phyloP scores from a whole-genome alignment of 2,113 vertebrate genomes.

The Alces alces region DNA sequence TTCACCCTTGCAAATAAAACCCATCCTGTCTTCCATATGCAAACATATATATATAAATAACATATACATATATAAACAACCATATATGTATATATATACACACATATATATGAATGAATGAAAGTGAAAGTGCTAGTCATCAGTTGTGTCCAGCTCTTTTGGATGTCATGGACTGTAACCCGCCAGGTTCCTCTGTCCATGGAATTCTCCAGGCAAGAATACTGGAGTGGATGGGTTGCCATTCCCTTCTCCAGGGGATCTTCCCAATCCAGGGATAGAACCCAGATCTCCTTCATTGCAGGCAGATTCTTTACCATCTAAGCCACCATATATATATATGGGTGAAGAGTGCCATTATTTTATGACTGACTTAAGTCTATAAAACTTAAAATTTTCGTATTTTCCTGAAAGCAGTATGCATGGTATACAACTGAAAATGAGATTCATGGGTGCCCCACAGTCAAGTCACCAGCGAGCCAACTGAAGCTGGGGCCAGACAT shows the following conservation, averaged over 20 bases:
- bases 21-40: not conserved
- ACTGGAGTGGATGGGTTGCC: not conserved
- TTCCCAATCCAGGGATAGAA: not conserved
- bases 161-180: not conserved
- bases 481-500: accelerated
- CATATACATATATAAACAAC: no score
- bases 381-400: not conserved
- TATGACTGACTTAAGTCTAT: not conserved
- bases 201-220: not conserved
- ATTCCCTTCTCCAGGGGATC: not conserved
- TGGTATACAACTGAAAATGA: not conserved
- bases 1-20: not conserved
- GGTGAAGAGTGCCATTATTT: not conserved
- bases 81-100: not conserved
- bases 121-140: not conserved
- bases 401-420: not conserved
- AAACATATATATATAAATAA: not conserved
- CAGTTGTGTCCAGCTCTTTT: not conserved
- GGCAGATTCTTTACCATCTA: not conserved
- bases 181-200: not conserved
- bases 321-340: not conserved
- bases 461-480: not conserved
- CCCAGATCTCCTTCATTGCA: not conserved
- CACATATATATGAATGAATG: not conserved
- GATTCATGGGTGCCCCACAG: not conserved